These are phyloP conservation scores for Psittacula derbiana DNA, from an alignment of 2,797 vertebrate species.

Conservation along the genomic window DNA sequence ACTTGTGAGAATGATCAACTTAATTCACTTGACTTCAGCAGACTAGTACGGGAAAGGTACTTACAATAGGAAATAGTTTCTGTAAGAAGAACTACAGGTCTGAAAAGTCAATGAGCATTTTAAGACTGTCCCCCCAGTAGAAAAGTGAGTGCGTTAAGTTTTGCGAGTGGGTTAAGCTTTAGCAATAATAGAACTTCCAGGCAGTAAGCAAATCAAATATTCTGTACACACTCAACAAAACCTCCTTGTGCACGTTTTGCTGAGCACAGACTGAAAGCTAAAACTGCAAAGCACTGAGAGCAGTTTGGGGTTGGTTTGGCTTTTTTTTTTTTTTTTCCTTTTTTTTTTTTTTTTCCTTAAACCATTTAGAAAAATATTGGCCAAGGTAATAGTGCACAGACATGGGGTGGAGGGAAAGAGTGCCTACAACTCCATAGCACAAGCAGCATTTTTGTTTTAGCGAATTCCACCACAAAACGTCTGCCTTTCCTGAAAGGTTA, in stretches of 20 bases:
- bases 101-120: not conserved
- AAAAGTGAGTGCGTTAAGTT: constrained; percentile 40
- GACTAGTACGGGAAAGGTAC: not conserved
- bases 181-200: constrained; percentile 53
- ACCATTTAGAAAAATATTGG: not conserved
- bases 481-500: constrained; percentile 55
- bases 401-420: not conserved
- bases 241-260: constrained; percentile 13
- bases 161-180: constrained; percentile 30
- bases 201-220: constrained; percentile 8
- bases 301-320: not conserved
- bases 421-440: not conserved
- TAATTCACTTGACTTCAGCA: constrained; percentile 14
- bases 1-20: constrained; percentile 34
- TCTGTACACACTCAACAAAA: constrained; percentile 21
- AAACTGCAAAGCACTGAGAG: not conserved
- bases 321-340: not conserved
- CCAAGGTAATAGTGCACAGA: not conserved
- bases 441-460: constrained; percentile 38
- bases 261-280: not conserved
- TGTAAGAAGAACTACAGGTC: constrained; percentile 23
- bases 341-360: not conserved
- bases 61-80: constrained; percentile 22
- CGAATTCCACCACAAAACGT: constrained; percentile 31
- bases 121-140: not conserved